phyloP scores from a whole-genome alignment of 2,113 vertebrate genomes.

The Cololabis saira region DNA sequence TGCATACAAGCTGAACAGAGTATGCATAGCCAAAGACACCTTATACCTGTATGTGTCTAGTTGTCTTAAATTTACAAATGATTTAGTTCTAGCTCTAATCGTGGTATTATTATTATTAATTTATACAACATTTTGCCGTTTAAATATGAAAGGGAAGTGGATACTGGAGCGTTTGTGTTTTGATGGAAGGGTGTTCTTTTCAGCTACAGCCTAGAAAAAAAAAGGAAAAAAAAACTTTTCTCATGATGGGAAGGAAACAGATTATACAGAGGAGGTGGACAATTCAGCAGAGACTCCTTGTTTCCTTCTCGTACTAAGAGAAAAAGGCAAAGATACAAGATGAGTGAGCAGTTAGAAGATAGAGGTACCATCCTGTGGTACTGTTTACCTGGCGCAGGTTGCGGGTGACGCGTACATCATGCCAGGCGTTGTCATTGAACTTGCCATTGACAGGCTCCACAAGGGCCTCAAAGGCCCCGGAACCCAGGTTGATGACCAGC shows the following conservation, averaged over 20 bases:
- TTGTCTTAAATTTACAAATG: background rate
- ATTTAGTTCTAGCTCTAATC: background rate
- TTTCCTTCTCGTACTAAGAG: background rate
- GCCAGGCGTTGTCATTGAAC: slow-evolving; percentile 96
- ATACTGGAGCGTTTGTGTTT: background rate
- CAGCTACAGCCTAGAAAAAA: slow-evolving; percentile 38
- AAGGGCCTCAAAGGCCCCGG: slow-evolving; percentile 94
- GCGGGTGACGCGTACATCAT: slow-evolving; percentile 93
- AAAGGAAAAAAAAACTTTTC: slow-evolving; percentile 16
- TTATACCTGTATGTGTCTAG: background rate
- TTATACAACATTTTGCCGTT: background rate
- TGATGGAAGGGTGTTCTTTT: background rate
- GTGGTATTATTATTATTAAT: too few species aligned
- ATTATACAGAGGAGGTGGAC: background rate
- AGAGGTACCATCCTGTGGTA: slow-evolving; percentile 18
- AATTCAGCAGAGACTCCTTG: background rate
- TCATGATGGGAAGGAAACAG: background rate
- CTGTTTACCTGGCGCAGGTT: slow-evolving; percentile 97
- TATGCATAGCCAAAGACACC: background rate
- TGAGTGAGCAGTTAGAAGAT: slow-evolving; percentile 1
- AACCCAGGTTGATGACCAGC: slow-evolving; percentile 97
- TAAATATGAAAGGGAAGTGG: background rate
- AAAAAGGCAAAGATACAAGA: background rate
- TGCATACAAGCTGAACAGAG: background rate
- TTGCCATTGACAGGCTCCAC: slow-evolving; percentile 96